These are phyloP conservation scores for Xanthia togata DNA, from an alignment of 2,888 invertebrate species.

Conservation along the genomic window DNA sequence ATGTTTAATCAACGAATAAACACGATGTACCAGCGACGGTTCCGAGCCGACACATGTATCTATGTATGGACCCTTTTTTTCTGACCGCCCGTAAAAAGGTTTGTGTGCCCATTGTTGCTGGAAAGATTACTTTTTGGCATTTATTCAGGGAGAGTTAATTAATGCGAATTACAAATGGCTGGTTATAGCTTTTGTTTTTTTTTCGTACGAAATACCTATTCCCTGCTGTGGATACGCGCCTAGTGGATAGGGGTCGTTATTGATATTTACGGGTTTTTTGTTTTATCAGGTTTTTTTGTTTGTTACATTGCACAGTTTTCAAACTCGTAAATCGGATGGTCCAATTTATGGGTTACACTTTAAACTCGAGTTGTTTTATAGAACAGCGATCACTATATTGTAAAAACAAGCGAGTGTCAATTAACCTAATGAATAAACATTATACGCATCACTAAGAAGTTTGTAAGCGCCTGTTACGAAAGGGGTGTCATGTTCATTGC, in stretches of 20 bases:
- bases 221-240: constrained; percentile 39
- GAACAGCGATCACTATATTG: not conserved
- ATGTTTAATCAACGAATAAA: constrained; percentile 89
- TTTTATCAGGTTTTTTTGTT: constrained; percentile 20
- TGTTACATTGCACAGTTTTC: constrained; percentile 20
- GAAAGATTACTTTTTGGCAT: constrained; percentile 82
- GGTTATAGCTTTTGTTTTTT: constrained; percentile 68
- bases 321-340: constrained; percentile 22
- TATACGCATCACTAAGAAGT: constrained; percentile 60
- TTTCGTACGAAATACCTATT: constrained; percentile 59
- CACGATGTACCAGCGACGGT: constrained; percentile 80
- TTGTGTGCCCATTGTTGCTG: constrained; percentile 81
- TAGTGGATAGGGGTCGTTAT: constrained; percentile 56
- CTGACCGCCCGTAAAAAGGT: constrained; percentile 79
- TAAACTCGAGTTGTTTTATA: constrained; percentile 15
- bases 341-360: constrained; percentile 33
- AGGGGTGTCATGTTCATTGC: constrained; percentile 63
- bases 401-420: constrained; percentile 48
- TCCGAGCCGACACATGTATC: constrained; percentile 80
- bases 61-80: constrained; percentile 76
- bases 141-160: constrained; percentile 80
- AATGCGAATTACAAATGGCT: constrained; percentile 80
- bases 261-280: constrained; percentile 60
- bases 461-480: constrained; percentile 62
- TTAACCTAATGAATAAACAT: constrained; percentile 63